Conservation (phyloP, 2,113 vertebrate species). For the Aplodontia rufa region DNA sequence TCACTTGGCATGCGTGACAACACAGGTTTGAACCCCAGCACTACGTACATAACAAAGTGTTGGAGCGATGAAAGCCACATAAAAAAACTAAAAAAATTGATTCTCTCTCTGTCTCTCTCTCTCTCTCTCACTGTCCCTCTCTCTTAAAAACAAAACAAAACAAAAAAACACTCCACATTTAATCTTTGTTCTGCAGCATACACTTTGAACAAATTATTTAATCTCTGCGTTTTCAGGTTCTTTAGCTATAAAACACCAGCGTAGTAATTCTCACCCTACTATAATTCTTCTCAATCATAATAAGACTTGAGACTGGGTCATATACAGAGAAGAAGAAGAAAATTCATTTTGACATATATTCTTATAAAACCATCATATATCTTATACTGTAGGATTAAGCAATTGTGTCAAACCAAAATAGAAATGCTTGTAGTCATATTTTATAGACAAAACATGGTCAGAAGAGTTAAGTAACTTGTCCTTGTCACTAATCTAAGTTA, state of each 20-base stretch:
- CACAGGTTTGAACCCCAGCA: no score
- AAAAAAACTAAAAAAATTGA: no score
- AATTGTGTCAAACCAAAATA: background rate
- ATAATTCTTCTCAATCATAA: background rate
- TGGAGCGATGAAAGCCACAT: no score
- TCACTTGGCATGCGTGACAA: no score
- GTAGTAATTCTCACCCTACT: background rate
- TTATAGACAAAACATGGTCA: background rate
- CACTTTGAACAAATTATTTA: background rate
- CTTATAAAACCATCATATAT: background rate
- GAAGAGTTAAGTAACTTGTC: background rate
- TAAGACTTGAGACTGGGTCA: background rate
- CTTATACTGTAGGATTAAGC: background rate
- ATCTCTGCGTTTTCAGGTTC: background rate
- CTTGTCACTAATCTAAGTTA: background rate
- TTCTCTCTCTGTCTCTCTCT: no score
- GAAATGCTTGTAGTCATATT: background rate
- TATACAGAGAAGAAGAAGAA: background rate
- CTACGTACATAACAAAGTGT: no score
- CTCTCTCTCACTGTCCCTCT: no score
- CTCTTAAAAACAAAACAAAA: no score
- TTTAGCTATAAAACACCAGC: background rate
- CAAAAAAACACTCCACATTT: no score
- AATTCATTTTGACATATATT: constrained; percentile 38
- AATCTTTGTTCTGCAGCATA: background rate